Percentiles rank a stretch among this genome's conserved stretches.
These are phyloP conservation scores for Serilophus lunatus DNA, from an alignment of 2,113 vertebrate species.

Conservation along the genomic window DNA sequence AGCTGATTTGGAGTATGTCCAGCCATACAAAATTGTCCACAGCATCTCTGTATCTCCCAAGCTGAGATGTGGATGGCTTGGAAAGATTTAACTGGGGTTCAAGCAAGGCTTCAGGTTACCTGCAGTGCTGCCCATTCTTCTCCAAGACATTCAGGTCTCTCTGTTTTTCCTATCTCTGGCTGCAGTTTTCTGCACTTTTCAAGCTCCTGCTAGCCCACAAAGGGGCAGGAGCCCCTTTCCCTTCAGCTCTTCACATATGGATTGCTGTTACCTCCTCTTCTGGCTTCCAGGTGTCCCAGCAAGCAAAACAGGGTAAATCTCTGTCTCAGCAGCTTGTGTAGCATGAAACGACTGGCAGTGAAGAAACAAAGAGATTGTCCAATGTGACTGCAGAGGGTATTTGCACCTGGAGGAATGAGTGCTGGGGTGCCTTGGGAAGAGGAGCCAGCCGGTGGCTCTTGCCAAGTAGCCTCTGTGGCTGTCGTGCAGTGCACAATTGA, in stretches of 20 bases:
- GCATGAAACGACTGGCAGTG: neutral
- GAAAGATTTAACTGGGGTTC: neutral
- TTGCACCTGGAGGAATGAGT: fast-evolving
- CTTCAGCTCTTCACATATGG: neutral
- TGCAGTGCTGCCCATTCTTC: neutral
- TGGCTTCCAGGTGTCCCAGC: neutral
- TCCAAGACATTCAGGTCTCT: neutral
- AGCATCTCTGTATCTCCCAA: neutral
- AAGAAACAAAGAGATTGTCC: neutral
- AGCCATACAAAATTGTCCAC: neutral
- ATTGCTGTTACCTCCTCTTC: neutral
- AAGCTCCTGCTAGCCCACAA: neutral
- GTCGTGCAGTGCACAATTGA: fast-evolving
- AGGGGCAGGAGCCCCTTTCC: neutral
- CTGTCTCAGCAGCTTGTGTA: neutral
- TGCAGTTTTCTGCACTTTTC: neutral
- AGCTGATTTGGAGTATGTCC: neutral
- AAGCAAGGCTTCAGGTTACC: neutral
- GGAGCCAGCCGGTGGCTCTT: fast-evolving
- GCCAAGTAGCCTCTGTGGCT: fast-evolving
- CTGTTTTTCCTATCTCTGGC: neutral
- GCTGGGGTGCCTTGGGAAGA: fast-evolving
- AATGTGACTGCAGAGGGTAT: neutral
- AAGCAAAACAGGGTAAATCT: neutral
- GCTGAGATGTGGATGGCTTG: neutral